Evolutionary conservation across 2,797 vertebrate genomes (phyloP), one percentile per base, ranked within the genome.

Genomic region (Tinamus major): DNA sequence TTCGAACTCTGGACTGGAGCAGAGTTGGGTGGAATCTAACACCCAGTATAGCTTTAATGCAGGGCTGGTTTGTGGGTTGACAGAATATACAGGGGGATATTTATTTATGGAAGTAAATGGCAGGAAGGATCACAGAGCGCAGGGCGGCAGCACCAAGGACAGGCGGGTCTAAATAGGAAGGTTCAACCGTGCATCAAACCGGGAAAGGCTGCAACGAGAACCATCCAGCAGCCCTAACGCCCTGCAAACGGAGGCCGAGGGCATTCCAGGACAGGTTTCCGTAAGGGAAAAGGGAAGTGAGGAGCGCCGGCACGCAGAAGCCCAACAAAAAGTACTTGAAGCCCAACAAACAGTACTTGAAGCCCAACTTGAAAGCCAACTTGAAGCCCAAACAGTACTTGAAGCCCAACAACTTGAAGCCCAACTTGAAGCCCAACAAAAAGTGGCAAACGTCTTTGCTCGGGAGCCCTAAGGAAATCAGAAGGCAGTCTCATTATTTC

Each of bases 241-340:
- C 42, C 68, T 26, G 0, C 16, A 5, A 9, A 18, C 1, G 6
- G 27, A 14, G 41, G 70, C 4, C 9, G 48, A 17, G 17, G 17
- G 42, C 37, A 6, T 0, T 9, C 26, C 16, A 6, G 27, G 48
- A 5, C 26, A 3, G 39, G 55, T 8, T 69, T 29, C 63, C 1
- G 0, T 3, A 19, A 18, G 16, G 44, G 68, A 7, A 37, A n/a
- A n/a, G 31, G 58, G 5, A 2, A 8, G 31, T 18, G 49, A 53
- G 4, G 65, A 14, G 44, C 2, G 10, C 27, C 5, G 42, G 37
- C 1, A 15, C 51, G 4, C 17, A 29, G 46, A 16, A 61, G 20
- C 71, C 51, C 4, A 4, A 33, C 1, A 3, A 53, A 19, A 19
- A 23, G 27, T 1, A 6, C 2, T 2, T 18, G 19, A n/a, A n/a